Base-by-base conservation (phyloP, 2,113 vertebrate species). In the Callithrix jacchus region DNA sequence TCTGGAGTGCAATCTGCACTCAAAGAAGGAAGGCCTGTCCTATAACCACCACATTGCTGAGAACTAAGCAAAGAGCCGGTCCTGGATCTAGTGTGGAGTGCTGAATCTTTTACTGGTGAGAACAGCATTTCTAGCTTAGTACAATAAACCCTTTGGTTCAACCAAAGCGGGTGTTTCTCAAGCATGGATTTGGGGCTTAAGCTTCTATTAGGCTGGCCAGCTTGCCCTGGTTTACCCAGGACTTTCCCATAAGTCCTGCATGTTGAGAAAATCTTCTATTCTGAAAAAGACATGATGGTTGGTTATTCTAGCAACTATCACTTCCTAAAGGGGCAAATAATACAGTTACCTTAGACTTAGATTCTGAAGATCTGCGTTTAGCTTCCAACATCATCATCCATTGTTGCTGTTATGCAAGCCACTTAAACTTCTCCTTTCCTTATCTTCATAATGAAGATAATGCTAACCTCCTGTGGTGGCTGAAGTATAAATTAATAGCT, bases 31-130 rank as follows among this genome's bases (percentile, higher is more conserved):
- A 61, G n/a, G 27, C 32, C 74, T 61, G 7, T 54, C 8, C 66
- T 61, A 1, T 25, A 49, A 58, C 13, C 21, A 8, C 70, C 3
- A 11, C 13, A 8, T 35, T 16, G 1, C 73, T 52, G 45, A 40
- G 14, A 18, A 45, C 40, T 30, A 73, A 66, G 42, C 27, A 92
- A 47, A 32, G 3, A 86, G 64, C 6, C 54, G 14, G n/a, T 35
- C 7, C 1, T 49, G 52, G 12, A 35, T 6, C 5, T 1, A 0
- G 35, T n/a, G 35, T 35, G 20, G 47, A 37, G 0, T 30, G 2
- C n/a, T 17, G 5, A 14, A 32, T 52, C 52, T 86, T 74, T 87
- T 42, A n/a, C 27, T n/a, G 9, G 35, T 32, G 49, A 86, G 17
- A 86, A 8, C 1, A 40, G 16, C 6, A 17, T 0, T 40, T 47